Conservation (phyloP, 2,113 vertebrate species). For the Odontophorus gujanensis region DNA sequence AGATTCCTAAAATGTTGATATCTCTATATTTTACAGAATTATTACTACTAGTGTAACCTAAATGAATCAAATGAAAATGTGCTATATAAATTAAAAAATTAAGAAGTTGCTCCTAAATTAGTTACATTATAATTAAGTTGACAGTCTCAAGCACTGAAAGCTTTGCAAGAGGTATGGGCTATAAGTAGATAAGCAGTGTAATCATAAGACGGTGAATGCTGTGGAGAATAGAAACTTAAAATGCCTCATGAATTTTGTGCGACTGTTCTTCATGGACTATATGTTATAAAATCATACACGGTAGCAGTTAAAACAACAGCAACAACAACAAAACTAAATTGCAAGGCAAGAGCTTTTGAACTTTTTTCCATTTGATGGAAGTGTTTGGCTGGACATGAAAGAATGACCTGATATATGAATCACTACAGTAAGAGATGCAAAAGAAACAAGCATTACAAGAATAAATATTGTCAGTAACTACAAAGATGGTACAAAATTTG, state of each 20-base stretch:
- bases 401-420: background rate
- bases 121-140: background rate
- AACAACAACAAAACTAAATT: too few species aligned
- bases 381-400: background rate
- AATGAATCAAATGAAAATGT: background rate
- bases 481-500: background rate
- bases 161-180: background rate
- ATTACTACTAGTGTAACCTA: background rate
- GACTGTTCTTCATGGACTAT: too few species aligned
- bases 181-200: background rate
- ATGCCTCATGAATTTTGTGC: too few species aligned
- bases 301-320: too few species aligned
- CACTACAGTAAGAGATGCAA: background rate
- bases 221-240: background rate
- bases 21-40: background rate
- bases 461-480: background rate
- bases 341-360: too few species aligned
- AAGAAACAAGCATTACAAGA: background rate
- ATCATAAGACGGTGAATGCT: background rate
- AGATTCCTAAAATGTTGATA: background rate
- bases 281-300: too few species aligned
- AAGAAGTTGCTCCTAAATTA: background rate
- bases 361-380: background rate
- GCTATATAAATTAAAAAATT: background rate
- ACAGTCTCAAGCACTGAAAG: background rate